Percentiles rank a stretch among this genome's conserved stretches.
Conservation (phyloP, 2,888 invertebrate genomes). For the Erebia epiphron region DNA sequence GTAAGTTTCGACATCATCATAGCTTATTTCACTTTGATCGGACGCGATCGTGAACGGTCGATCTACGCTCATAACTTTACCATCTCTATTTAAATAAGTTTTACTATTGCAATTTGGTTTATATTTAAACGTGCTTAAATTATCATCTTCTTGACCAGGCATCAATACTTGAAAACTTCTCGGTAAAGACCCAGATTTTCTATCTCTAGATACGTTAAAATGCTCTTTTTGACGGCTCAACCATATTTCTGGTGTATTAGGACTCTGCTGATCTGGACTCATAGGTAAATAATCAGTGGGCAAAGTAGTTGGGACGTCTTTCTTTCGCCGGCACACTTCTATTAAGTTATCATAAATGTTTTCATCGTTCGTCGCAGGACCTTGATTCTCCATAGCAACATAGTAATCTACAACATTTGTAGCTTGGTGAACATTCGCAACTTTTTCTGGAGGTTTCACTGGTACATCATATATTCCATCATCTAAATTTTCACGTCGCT, state of each 20-base stretch:
- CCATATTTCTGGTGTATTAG: constrained; percentile 88
- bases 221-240: constrained; percentile 87
- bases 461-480: constrained; percentile 76
- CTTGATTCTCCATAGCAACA: constrained; percentile 65
- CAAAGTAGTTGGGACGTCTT: constrained; percentile 57
- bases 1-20: constrained; percentile 85
- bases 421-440: constrained; percentile 40
- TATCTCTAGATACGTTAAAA: constrained; percentile 84
- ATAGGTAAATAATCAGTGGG: constrained; percentile 71
- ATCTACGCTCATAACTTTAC: constrained; percentile 84
- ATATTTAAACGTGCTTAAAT: constrained; percentile 69
- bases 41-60: constrained; percentile 88
- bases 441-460: constrained; percentile 65
- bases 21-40: constrained; percentile 86
- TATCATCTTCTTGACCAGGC: constrained; percentile 76
- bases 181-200: constrained; percentile 90
- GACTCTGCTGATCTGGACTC: constrained; percentile 75
- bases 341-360: constrained; percentile 70
- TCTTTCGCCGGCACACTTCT: constrained; percentile 69
- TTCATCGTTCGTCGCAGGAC: constrained; percentile 54
- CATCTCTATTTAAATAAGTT: constrained; percentile 83
- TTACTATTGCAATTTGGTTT: constrained; percentile 73
- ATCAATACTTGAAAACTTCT: constrained; percentile 88
- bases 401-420: constrained; percentile 58
- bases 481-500: constrained; percentile 51